Evolutionary conservation across 2,888 invertebrate genomes (phyloP), one percentile per base, ranked within the genome.

Genomic region (Meteorus colon): DNA sequence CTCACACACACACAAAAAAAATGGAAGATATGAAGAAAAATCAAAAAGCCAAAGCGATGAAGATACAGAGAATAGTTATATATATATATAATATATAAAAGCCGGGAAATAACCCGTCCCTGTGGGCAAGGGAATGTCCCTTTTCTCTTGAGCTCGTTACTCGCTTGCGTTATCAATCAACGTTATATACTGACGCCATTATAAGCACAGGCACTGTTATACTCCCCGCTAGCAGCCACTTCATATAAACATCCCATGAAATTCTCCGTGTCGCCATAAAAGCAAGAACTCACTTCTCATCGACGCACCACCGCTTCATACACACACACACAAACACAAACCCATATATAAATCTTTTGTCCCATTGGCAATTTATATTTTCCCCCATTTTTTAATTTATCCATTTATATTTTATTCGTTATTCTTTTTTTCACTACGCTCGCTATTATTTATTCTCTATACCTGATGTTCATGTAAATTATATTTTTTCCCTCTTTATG

Each of bases 181-280:
- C 65, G 66, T 71, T 71, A 75, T 55, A 55, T 71, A 70, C 55
- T 66, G 66, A 65, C 48, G 41, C 59, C 41, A 65, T 71, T 37
- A 48, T 60, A 31, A 41, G 19, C 10, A 1, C 19, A 19, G 10
- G 55, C 6, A 55, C 19, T 55, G 8, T 19, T 19, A 19, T 37
- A 45, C 73, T 75, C 60, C 66, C 75, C 45, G 71, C 66, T 45
- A 71, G 67, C 59, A 60, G 19, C 63, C 63, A 63, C 71, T 75
- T 66, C 55, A 65, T 70, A 75, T 71, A 71, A 75, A 75, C 71
- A 75, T 75, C 75, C 66, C 55, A 71, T 59, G 70, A 70, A 75
- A 75, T 70, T 65, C 70, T 51, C 63, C 68, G 67, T 48, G 66
- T 71, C 66, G 62, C 41, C 71, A 75, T 75, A 71, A 75, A 75